Conservation (phyloP, 2,888 invertebrate genomes). For the Laothoe populi region DNA sequence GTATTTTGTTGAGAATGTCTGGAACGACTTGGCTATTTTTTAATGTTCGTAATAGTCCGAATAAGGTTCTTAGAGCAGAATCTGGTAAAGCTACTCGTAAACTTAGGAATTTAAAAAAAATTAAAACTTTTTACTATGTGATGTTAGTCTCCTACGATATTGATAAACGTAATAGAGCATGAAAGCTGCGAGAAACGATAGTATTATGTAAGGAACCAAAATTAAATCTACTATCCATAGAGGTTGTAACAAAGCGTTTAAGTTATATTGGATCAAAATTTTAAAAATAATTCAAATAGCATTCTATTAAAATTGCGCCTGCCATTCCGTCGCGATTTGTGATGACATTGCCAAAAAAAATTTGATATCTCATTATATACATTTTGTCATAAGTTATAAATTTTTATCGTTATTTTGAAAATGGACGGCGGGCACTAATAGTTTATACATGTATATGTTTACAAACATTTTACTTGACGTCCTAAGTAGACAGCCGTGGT, state of each 20-base stretch:
- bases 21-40: too few species aligned
- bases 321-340: conserved; percentile 69
- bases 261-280: neutral
- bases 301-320: conserved; percentile 60
- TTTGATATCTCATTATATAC: conserved; percentile 72
- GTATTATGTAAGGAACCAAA: neutral
- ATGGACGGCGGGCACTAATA: conserved; percentile 69
- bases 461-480: conserved; percentile 53
- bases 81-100: too few species aligned
- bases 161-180: too few species aligned
- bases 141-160: too few species aligned
- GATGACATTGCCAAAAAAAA: conserved; percentile 70
- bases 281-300: conserved; percentile 49
- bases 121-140: too few species aligned
- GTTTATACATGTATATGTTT: conserved; percentile 57
- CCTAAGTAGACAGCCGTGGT: conserved; percentile 51
- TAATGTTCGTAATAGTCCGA: too few species aligned
- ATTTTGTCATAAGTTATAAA: conserved; percentile 59
- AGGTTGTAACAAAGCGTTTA: too few species aligned
- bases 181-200: too few species aligned
- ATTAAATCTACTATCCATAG: neutral
- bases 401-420: conserved; percentile 63
- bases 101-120: too few species aligned
- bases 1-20: too few species aligned
- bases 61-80: too few species aligned